A percentile compares a stretch with the other conserved stretches of the same genome.
Conservation (phyloP, 2,797 vertebrate species). For the Danio choprae region DNA sequence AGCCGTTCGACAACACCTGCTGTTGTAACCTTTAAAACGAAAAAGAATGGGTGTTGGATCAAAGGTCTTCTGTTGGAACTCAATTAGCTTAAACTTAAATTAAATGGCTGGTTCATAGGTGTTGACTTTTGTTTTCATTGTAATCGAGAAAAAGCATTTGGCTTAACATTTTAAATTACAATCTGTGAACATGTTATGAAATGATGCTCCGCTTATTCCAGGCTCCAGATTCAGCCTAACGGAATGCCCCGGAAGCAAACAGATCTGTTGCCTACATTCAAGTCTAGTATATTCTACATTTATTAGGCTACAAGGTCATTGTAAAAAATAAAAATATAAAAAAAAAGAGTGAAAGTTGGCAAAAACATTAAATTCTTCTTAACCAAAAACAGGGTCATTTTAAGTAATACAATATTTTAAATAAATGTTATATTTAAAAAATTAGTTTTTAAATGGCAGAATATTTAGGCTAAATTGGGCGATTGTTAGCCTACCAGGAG, state of each 20-base stretch:
- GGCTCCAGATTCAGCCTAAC: slow-evolving; percentile 14
- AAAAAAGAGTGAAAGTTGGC: too few species aligned
- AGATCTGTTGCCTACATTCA: neutral
- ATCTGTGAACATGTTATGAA: neutral
- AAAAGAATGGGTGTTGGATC: neutral
- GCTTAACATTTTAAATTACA: neutral
- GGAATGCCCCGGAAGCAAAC: slow-evolving; percentile 56
- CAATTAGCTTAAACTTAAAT: too few species aligned
- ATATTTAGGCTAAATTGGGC: neutral
- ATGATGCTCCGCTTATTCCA: neutral
- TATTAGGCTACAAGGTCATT: neutral
- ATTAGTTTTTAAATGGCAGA: too few species aligned
- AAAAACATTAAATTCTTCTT: neutral
- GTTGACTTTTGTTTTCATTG: neutral
- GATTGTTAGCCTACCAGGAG: neutral
- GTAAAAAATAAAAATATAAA: neutral
- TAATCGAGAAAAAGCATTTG: neutral
- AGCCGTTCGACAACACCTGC: slow-evolving; percentile 92
- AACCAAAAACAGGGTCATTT: neutral
- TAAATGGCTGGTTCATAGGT: neutral
- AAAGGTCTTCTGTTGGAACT: neutral
- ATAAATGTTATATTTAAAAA: too few species aligned
- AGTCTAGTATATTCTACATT: neutral
- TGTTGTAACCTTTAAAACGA: slow-evolving; percentile 90
- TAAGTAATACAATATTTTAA: neutral